Base-by-base conservation (phyloP, 2,113 vertebrate genomes). In the Cyanoderma ruficeps region DNA sequence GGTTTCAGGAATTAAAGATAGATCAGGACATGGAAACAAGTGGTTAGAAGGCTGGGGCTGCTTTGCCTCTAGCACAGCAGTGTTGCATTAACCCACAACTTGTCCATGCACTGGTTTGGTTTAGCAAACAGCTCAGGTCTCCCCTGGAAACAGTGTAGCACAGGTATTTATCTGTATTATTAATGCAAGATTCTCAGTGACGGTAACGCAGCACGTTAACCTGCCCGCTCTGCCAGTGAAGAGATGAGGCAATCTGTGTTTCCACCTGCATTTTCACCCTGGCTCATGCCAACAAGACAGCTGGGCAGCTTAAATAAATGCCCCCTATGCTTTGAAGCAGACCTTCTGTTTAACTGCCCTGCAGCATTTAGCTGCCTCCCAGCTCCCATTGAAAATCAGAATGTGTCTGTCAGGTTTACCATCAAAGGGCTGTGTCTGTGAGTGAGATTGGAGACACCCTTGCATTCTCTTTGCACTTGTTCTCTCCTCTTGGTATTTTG, bases 401-500 rank as follows among this genome's bases (percentile, higher is more conserved):
- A 59, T 64, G 39, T 83, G 75, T 71, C 83, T 85, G 71, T 83
- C 86, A 37, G 47, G 76, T 77, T 90, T 30, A 21, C 41, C 72
- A 90, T 91, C 85, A 96, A 95, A 96, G 79, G 44, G 56, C n/a
- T 7, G 0, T 18, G 22, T 25, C 87, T 92, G 79, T 28, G 52
- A 69, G 50, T n/a, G 89, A 83, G 91, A 89, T 31, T 57, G 91
- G 79, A 88, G 68, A 57, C 79, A 80, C 35, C 85, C 92, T 90
- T 2, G 5, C 28, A 5, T 72, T 95, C 27, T 39, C 87, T 87
- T 69, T 83, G 50, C 90, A 55, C 42, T 61, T 88, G 21, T 74
- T 91, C 72, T 67, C 77, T 84, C 68, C 74, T 84, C 74, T 64
- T 91, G 80, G 60, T 81, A 68, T 81, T 94, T 78, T 83, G 95